These are phyloP conservation scores for Phyto melanocephala DNA, from an alignment of 2,888 invertebrate genomes.

Conservation along the genomic window DNA sequence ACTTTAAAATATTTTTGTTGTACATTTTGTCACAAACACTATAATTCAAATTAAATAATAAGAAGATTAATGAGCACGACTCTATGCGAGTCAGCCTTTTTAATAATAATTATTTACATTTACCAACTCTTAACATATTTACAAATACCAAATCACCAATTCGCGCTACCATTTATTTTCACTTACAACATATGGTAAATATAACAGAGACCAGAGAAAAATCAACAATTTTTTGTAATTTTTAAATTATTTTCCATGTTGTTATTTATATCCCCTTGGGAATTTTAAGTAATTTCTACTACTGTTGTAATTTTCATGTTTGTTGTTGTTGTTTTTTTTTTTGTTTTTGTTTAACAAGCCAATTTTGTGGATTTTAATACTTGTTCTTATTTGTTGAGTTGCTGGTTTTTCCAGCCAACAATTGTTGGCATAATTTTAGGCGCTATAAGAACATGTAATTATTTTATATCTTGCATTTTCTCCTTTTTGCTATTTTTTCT, in stretches of 20 bases:
- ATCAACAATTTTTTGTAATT: slow-evolving; percentile 26
- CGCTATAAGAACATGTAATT: slow-evolving; percentile 49
- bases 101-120: too few species aligned
- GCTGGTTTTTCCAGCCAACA: neutral
- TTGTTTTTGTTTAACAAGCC: neutral
- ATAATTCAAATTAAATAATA: too few species aligned
- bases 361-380: slow-evolving; percentile 34
- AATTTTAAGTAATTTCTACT: slow-evolving; percentile 21
- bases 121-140: too few species aligned
- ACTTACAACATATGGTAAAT: neutral
- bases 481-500: neutral
- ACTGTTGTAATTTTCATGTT: neutral
- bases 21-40: too few species aligned
- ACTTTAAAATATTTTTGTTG: too few species aligned
- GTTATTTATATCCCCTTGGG: slow-evolving; percentile 42
- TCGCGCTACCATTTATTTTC: neutral
- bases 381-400: neutral
- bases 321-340: neutral
- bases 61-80: too few species aligned
- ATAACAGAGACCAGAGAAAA: neutral
- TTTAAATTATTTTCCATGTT: slow-evolving; percentile 41
- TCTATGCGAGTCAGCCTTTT: too few species aligned
- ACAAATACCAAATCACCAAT: neutral
- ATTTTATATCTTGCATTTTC: slow-evolving; percentile 4
- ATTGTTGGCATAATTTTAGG: slow-evolving; percentile 47